These are phyloP conservation scores for Sarcoramphus papa DNA, from an alignment of 2,797 vertebrate genomes.

Conservation along the genomic window DNA sequence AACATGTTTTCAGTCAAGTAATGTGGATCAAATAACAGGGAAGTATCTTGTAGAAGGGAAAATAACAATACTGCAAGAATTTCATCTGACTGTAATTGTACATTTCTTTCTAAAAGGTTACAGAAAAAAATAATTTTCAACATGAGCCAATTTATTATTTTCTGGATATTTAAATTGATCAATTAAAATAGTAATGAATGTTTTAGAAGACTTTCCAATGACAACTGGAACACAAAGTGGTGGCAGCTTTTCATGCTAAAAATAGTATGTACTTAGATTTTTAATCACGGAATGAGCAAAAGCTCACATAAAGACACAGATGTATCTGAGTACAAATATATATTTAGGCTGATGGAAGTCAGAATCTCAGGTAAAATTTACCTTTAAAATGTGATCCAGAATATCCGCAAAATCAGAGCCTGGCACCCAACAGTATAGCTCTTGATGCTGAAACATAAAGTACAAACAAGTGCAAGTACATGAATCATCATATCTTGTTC, in stretches of 20 bases:
- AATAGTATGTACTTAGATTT: constrained; percentile 62
- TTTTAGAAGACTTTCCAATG: neutral
- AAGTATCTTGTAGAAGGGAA: neutral
- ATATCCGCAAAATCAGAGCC: neutral
- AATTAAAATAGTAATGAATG: neutral
- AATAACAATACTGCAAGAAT: neutral
- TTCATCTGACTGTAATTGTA: neutral
- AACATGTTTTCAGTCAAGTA: neutral
- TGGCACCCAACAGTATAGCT: neutral
- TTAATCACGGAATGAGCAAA: constrained; percentile 58
- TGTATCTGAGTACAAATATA: neutral
- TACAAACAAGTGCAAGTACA: neutral
- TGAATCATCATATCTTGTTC: neutral
- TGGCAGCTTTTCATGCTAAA: constrained; percentile 64
- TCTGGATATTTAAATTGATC: neutral
- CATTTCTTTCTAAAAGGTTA: neutral
- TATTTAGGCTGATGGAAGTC: neutral
- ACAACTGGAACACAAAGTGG: constrained; percentile 6
- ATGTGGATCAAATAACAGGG: neutral
- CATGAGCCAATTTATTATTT: neutral
- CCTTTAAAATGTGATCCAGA: neutral
- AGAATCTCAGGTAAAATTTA: neutral
- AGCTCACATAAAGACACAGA: constrained; percentile 59
- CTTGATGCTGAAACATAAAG: neutral
- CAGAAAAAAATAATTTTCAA: neutral